Evolutionary conservation across 2,797 vertebrate genomes (phyloP), one percentile per base, ranked within the genome.

Genomic region (Sphaeramia orbicularis): DNA sequence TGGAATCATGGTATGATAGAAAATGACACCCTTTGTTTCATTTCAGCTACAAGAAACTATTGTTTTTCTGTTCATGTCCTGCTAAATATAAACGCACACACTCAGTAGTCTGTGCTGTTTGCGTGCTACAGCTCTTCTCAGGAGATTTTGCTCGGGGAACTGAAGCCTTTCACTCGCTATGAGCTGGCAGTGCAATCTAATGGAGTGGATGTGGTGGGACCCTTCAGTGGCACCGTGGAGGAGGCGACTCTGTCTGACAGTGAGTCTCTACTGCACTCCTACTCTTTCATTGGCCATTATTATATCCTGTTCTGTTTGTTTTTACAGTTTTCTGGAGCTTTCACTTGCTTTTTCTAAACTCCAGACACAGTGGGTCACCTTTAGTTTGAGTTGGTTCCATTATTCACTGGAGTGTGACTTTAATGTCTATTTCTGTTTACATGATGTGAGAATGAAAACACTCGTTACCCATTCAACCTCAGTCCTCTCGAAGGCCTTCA

Each of bases 181-280:
- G 95, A 99, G 90, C 95, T 99, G 85, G 97, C 98, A 0, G 95
- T 99, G n/a, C 97, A 97, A 94, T 98, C 97, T 48, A 97, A 98
- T 0, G 96, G 95, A 0, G 85, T 95, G 52, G 94, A 95, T 24
- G 86, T 94, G 6, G 95, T 94, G 0, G 97, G 98, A 16, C 98
- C 97, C 1, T 99, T 98, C 0, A 96, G 97, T 72, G 88, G 92
- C 0, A 96, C 95, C 7, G 94, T 99, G 72, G 96, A 97, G 76
- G 94, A 96, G 72, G 94, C 94, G 71, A 99, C 98, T 18, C 91
- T 98, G 76, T 89, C 96, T 4, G 97, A 99, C 89, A 91, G 98
- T 99, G 84, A 97, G 98, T 95, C 49, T 35, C 37, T 8, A 6
- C 65, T 53, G 19, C 30, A 30, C 38, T 37, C 13, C 8, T n/a